These are phyloP conservation scores for Nannoperca australis DNA, from an alignment of 2,797 vertebrate genomes.

Conservation along the genomic window DNA sequence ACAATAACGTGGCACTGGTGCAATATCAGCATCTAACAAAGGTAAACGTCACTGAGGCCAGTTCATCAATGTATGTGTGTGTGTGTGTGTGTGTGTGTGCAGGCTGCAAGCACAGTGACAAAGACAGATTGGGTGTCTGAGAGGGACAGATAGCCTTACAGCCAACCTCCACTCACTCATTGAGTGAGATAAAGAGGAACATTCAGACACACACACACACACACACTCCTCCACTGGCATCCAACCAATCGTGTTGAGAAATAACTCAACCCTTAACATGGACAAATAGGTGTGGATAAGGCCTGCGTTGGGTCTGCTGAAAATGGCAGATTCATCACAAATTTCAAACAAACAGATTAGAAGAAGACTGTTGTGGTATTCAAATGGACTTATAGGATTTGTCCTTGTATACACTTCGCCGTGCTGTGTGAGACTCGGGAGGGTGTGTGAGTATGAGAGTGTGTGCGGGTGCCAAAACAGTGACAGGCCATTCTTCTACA, in stretches of 20 bases:
- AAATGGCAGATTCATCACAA: constrained; percentile 75
- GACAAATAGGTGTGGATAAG: constrained; percentile 75
- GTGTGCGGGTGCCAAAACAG: constrained; percentile 66
- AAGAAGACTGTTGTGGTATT: constrained; percentile 66
- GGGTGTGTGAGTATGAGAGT: constrained; percentile 50
- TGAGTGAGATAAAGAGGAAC: constrained; percentile 75
- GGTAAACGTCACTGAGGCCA: constrained; percentile 18
- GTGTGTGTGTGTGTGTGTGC: constrained; percentile 24
- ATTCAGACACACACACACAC: constrained; percentile 36
- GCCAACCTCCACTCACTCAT: constrained; percentile 77
- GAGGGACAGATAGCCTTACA: constrained; percentile 78
- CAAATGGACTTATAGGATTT: constrained; percentile 76
- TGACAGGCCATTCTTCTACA: constrained; percentile 68
- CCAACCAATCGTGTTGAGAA: constrained; percentile 64
- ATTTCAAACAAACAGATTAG: constrained; percentile 82
- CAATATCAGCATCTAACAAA: constrained; percentile 10
- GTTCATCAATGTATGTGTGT: constrained; percentile 19
- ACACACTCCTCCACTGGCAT: constrained; percentile 54
- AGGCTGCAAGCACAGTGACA: constrained; percentile 60
- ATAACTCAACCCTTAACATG: constrained; percentile 70
- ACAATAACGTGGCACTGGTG: constrained; percentile 6
- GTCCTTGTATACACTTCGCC: constrained; percentile 68
- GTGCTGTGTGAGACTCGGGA: constrained; percentile 62
- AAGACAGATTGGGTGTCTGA: constrained; percentile 80
- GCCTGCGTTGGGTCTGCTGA: constrained; percentile 49